Base-by-base conservation (phyloP, 2,888 invertebrate species). In the Drosophila kuntzei region DNA sequence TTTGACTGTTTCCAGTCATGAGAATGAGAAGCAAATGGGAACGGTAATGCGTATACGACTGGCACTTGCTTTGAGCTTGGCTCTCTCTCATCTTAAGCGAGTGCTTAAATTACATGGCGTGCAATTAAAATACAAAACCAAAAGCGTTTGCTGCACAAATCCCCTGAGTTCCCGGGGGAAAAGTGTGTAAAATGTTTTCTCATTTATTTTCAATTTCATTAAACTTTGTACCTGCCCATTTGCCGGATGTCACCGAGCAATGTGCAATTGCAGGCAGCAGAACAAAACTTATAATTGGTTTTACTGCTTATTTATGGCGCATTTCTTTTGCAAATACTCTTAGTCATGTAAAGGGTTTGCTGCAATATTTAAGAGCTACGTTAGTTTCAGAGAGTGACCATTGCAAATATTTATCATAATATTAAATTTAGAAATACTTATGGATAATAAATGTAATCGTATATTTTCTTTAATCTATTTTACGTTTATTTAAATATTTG, bases 171-270 rank as follows among this genome's bases (percentile, higher is more conserved):
- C 22, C 50, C 14, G n/a, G 34, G 47, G 32, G n/a, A n/a, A 46
- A 57, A 32, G 29, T 67, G 83, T 76, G 89, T 79, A 69, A 80
- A 83, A 83, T 87, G 84, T 87, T 87, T 87, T 74, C 83, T 80
- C 89, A 83, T 89, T 83, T 83, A 83, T 89, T 89, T 83, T 89
- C 89, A 83, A 83, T 83, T 89, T 83, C 83, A 83, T 83, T 83
- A 77, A 83, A 87, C 89, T 89, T 83, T 83, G 49, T 71, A 68
- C 71, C 61, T 55, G 71, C 71, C 78, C 70, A 71, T 86, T 83
- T 76, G 64, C 87, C 53, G 66, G 78, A 87, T 89, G 84, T 87
- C 88, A 85, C 69, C 79, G 64, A 67, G 76, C 79, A 72, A 72
- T 69, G 79, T 78, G 79, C 81, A 80, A 79, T 87, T 79, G 82